Percentiles rank a stretch among this genome's conserved stretches.
Conservation (phyloP, 2,113 vertebrate species). For the Pelusios castaneus region DNA sequence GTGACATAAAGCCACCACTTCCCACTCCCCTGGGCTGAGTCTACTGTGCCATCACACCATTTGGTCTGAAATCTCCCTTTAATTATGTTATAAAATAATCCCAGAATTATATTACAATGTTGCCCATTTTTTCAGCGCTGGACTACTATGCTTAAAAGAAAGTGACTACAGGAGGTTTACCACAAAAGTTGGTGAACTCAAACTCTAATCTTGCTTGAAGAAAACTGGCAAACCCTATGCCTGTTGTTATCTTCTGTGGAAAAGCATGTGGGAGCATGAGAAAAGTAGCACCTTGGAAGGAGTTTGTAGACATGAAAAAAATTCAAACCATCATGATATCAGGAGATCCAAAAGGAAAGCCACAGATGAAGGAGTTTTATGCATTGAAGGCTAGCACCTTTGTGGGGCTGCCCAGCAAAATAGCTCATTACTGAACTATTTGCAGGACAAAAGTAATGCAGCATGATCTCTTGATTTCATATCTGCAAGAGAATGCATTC, state of each 20-base stretch:
- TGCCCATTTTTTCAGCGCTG: not conserved
- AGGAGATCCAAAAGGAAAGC: not conserved
- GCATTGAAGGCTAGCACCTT: not conserved
- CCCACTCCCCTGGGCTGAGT: not conserved
- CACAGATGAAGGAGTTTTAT: not conserved
- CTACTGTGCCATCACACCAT: not conserved
- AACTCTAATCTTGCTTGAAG: not conserved
- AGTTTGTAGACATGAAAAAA: not conserved
- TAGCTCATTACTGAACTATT: not conserved
- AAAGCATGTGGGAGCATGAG: not conserved
- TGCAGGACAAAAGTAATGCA: not conserved
- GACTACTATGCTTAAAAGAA: not conserved
- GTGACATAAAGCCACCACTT: not conserved
- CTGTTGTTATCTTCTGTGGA: not conserved
- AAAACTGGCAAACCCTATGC: not conserved
- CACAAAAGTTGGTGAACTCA: not conserved
- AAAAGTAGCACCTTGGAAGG: not conserved
- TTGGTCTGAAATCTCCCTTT: not conserved
- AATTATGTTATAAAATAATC: not conserved
- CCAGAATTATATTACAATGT: not conserved
- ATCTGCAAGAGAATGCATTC: not conserved
- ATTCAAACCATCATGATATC: not conserved
- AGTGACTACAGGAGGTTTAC: not conserved
- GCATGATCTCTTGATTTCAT: not conserved
- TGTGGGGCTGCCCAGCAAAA: not conserved